A percentile compares a stretch with the other conserved stretches of the same genome.
Evolutionary conservation across 2,888 invertebrate genomes (phyloP).

Genomic region (Neoscelio sp.): DNA sequence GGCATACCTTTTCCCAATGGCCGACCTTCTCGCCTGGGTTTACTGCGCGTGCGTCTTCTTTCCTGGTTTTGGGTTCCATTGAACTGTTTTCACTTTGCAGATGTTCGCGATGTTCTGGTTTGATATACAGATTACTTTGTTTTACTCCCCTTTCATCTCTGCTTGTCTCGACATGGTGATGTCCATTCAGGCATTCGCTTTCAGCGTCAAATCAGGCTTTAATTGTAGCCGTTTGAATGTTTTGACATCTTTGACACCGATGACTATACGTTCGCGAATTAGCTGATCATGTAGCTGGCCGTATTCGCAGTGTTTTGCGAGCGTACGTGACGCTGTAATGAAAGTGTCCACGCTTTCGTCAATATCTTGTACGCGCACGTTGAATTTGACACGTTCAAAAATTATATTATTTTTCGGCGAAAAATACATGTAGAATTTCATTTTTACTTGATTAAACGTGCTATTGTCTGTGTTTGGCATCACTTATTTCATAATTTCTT

Average conservation of each 20-base stretch:
- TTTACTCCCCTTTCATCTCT: constrained; percentile 55
- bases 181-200: constrained; percentile 61
- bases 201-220: constrained; percentile 3
- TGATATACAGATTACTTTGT: constrained; percentile 16
- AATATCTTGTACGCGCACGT: constrained; percentile 65
- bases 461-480: constrained; percentile 15
- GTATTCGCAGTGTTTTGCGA: constrained; percentile 64
- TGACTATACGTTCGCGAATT: constrained; percentile 73
- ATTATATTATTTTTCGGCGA: constrained; percentile 67
- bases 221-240: constrained; percentile 17
- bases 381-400: constrained; percentile 20
- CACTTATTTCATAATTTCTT: constrained; percentile 63
- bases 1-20: constrained; percentile 67
- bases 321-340: constrained; percentile 58
- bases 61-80: too few relatives aligned
- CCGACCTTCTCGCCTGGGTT: constrained; percentile 60
- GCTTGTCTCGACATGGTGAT: constrained; percentile 64
- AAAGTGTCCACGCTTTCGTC: constrained; percentile 61
- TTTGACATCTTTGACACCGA: constrained; percentile 68
- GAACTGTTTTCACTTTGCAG: constrained; percentile 11
- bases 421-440: constrained; percentile 61
- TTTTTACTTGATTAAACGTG: background rate
- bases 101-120: background rate
- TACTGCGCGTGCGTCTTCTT: too few relatives aligned
- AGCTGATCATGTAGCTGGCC: constrained; percentile 69